Evolutionary conservation across 2,888 invertebrate genomes (phyloP), one percentile per base, ranked within the genome.

Genomic region (Chalcosyrphus nemorum): DNA sequence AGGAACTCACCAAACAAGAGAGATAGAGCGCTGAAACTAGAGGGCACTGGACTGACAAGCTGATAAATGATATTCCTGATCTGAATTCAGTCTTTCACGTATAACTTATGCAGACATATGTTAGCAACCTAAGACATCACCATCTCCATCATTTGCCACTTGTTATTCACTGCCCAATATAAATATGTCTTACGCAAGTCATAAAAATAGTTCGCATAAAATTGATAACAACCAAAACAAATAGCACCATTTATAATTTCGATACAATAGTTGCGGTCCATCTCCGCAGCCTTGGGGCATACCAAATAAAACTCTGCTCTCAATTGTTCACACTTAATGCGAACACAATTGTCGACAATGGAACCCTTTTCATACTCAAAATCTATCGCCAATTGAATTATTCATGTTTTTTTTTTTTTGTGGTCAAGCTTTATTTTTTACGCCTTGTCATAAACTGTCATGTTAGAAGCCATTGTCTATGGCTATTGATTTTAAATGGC

Each of bases 371-470:
- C 57, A 66, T 21, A 56, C 24, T 15, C 2, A 68, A 59, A n/a
- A 47, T 29, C 57, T 13, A 24, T 56, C 43, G 19, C 15, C 59
- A 15, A 43, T 59, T 76, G 76, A 76, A 76, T 76, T 59, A 76
- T 76, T 76, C 76, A 76, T n/a, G n/a, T n/a, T n/a, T n/a, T n/a
- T n/a, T n/a, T n/a, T n/a, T 76, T 32, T 38, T 4, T 11, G 24
- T 32, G 41, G 24, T 45, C 59, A 47, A 54, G 5, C 29, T 29
- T 29, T 56, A 38, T 50, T 29, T 21, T 57, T 35, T 35, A 57
- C 56, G 38, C 38, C 59, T 57, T 76, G 71, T 71, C 76, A 76
- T 71, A 76, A 81, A 75, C 43, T 75, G 75, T 75, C 76, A 66
- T 71, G 76, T 71, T 38, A 19, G n/a, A 65, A 17, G 13, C 52